Evolutionary conservation across 2,888 invertebrate genomes (phyloP), one percentile per base, ranked within the genome.

Genomic region (Eilema depressum): DNA sequence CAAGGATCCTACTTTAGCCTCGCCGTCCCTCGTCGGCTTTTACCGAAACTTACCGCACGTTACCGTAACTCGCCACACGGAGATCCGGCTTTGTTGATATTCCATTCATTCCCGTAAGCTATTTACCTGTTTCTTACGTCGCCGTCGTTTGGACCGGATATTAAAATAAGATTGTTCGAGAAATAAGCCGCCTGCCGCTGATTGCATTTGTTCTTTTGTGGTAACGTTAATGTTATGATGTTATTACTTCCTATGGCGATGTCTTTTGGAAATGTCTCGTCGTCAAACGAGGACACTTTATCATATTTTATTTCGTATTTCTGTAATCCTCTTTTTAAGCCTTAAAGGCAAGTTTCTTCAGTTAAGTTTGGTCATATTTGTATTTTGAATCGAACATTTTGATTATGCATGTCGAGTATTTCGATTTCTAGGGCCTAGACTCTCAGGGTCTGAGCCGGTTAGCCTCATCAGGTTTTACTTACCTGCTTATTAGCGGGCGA

Each of bases 121-220:
- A 53, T 65, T 60, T 61, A 68, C 66, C 57, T 66, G 65, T 25
- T 71, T 23, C 53, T 57, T 26, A 8, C 70, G 30, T 66, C 57
- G n/a, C 20, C 2, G 30, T 66, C 63, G 25, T 17, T 53, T 57
- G 33, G 56, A 63, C 68, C 74, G 80, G 80, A 78, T 79, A 79
- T 79, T 78, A 75, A 71, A 72, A 77, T 69, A 63, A 76, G 71
- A 78, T 71, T 69, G 77, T 74, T 76, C 68, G 33, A 26, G 63
- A 70, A 72, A 76, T 70, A 74, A 41, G 63, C 23, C 53, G 30
- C 25, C 47, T 37, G 60, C 71, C 65, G 68, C 64, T 60, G 68
- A 66, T 63, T 74, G 26, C 47, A n/a, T 61, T 65, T 33, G 14
- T 30, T 23, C 41, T 61, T 12, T 60, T 66, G 41, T 41, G n/a